These are phyloP conservation scores for Thryonomys swinderianus DNA, from an alignment of 2,113 vertebrate species.

Conservation along the genomic window DNA sequence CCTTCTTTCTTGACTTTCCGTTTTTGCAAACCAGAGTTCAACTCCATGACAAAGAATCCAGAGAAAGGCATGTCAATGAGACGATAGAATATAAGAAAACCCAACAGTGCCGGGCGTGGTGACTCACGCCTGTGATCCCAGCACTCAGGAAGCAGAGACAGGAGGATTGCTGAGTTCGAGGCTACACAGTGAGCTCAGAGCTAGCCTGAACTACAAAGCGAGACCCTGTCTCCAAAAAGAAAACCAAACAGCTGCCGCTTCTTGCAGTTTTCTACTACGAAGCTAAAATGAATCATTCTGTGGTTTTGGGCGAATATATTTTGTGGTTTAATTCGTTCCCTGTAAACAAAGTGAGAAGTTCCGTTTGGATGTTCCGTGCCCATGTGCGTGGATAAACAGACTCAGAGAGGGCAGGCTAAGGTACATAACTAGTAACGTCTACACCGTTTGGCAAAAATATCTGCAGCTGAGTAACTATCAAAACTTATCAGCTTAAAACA, in stretches of 20 bases:
- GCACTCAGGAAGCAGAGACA: no score
- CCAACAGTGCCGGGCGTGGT: no score
- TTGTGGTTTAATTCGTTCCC: neutral
- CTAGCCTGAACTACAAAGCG: no score
- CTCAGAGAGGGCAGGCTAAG: neutral
- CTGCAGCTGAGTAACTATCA: neutral
- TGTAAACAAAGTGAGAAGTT: neutral
- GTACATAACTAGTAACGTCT: neutral
- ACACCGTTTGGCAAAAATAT: neutral
- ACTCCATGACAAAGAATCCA: neutral
- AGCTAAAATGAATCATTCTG: neutral
- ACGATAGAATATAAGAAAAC: neutral
- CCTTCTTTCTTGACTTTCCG: neutral
- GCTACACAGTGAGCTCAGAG: no score
- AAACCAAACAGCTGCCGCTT: neutral
- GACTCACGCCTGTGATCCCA: no score
- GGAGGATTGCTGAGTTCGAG: no score
- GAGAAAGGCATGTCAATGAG: neutral
- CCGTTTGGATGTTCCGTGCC: neutral
- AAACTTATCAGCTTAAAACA: neutral
- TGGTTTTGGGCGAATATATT: neutral
- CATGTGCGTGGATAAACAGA: neutral
- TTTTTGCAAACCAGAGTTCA: neutral
- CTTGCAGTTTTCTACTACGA: neutral
- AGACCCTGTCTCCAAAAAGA: no score